These are phyloP conservation scores for Myripristis jacobus DNA, from an alignment of 2,797 vertebrate genomes.

Conservation along the genomic window DNA sequence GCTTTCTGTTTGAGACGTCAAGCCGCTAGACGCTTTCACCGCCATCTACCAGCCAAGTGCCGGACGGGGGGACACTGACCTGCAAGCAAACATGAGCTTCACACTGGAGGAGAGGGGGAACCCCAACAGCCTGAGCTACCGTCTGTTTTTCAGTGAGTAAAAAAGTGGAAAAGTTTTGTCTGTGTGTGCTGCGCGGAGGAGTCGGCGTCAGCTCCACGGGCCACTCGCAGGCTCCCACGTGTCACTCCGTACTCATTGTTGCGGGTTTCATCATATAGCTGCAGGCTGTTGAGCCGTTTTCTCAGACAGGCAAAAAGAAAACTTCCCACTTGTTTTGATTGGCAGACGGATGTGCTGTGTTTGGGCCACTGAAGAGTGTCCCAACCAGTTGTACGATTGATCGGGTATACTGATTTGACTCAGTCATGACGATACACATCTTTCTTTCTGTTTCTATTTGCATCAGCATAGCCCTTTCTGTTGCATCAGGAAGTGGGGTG, in stretches of 20 bases:
- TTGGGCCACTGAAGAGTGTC: not conserved
- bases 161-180: not conserved
- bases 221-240: constrained; percentile 68
- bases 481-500: constrained; percentile 4
- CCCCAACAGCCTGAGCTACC: constrained; percentile 86
- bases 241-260: constrained; percentile 47
- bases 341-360: rapidly evolving
- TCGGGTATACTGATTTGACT: not conserved
- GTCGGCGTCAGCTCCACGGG: not conserved
- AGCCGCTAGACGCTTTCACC: constrained; percentile 17
- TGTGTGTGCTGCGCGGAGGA: constrained; percentile 8
- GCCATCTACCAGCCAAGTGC: constrained; percentile 37
- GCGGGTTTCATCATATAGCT: not conserved
- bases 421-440: not conserved
- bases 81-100: constrained; percentile 81
- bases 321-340: not conserved
- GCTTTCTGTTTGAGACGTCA: not conserved
- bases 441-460: not conserved
- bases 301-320: too few relatives aligned
- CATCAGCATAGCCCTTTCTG: not conserved
- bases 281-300: too few relatives aligned
- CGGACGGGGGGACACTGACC: constrained; percentile 1
- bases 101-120: constrained; percentile 88
- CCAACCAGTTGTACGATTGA: not conserved
- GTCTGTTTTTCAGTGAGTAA: constrained; percentile 93